phyloP scores from a whole-genome alignment of 2,888 invertebrate species.

The Sminthurinus aureus region DNA sequence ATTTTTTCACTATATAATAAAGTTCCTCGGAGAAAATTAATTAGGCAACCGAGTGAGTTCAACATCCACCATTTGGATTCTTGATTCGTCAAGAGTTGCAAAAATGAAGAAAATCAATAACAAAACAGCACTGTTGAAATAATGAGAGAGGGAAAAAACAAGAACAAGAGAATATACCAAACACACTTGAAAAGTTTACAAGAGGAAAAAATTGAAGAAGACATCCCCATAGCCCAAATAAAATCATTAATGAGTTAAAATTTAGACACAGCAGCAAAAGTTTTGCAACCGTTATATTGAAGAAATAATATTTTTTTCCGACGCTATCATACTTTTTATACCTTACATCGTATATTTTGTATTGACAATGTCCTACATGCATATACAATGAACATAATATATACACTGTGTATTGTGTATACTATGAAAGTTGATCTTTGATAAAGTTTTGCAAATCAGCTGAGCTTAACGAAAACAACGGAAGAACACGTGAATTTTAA shows the following conservation, averaged over 20 bases:
- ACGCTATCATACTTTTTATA: not conserved
- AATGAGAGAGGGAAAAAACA: not conserved
- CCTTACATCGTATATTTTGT: not conserved
- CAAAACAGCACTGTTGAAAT: not conserved
- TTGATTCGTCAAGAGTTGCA: not conserved
- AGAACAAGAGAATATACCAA: not conserved
- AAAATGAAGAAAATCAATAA: not conserved
- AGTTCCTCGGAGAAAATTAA: not conserved
- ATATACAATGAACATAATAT: no score
- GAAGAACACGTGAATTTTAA: constrained; percentile 20
- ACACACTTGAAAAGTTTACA: not conserved
- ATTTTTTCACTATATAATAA: not conserved
- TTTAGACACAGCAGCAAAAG: no score
- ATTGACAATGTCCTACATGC: not conserved
- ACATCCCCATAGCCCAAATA: no score
- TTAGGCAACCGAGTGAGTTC: not conserved
- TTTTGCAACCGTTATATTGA: no score
- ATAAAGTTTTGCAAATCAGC: constrained; percentile 4
- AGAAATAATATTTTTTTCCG: no score
- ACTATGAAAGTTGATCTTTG: not conserved
- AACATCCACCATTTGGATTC: not conserved
- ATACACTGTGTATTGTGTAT: no score
- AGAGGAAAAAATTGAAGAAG: not conserved
- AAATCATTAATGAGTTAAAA: no score
- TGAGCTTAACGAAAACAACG: constrained; percentile 26